These are phyloP conservation scores for Danio choprae DNA, from an alignment of 2,797 vertebrate species.

Conservation along the genomic window DNA sequence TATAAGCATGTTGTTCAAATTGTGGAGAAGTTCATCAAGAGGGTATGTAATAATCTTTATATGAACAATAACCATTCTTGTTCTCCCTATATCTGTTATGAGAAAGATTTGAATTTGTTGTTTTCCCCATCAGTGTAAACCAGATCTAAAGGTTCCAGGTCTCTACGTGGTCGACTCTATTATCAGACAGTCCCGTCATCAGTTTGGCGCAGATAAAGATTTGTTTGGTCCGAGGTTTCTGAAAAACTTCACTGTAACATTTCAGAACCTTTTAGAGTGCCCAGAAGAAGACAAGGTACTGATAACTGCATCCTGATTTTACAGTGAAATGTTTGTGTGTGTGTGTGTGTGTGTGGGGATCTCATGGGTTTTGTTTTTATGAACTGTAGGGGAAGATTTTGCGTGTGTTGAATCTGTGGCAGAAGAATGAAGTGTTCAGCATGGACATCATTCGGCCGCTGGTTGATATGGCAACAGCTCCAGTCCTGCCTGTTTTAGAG, in stretches of 20 bases:
- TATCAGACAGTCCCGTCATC: slow-evolving; percentile 97
- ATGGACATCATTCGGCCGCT: slow-evolving; percentile 96
- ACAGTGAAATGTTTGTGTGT: background rate
- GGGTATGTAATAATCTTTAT: slow-evolving; percentile 78
- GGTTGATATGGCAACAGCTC: slow-evolving; percentile 90
- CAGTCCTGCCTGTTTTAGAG: slow-evolving; percentile 74
- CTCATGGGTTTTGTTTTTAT: background rate
- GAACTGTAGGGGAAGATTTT: slow-evolving; percentile 90
- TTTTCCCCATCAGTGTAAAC: slow-evolving; percentile 85
- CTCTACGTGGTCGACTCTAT: slow-evolving; percentile 98
- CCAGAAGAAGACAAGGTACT: slow-evolving; percentile 94
- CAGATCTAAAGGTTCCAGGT: slow-evolving; percentile 95
- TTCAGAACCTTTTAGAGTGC: slow-evolving; percentile 94
- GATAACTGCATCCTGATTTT: background rate
- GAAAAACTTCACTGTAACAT: slow-evolving; percentile 95
- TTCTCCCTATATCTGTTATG: background rate
- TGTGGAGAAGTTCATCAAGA: slow-evolving; percentile 99
- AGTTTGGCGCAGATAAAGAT: slow-evolving; percentile 97
- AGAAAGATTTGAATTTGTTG: background rate
- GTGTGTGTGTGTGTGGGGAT: background rate
- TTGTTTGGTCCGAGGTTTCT: slow-evolving; percentile 96
- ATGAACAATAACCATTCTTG: background rate
- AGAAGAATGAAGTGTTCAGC: slow-evolving; percentile 97
- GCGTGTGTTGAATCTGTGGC: slow-evolving; percentile 96
- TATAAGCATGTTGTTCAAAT: slow-evolving; percentile 99